A percentile compares a stretch with the other conserved stretches of the same genome.
These are phyloP conservation scores for Tetramorium parvispinum DNA, from an alignment of 1,140 invertebrate genomes.

Conservation along the genomic window DNA sequence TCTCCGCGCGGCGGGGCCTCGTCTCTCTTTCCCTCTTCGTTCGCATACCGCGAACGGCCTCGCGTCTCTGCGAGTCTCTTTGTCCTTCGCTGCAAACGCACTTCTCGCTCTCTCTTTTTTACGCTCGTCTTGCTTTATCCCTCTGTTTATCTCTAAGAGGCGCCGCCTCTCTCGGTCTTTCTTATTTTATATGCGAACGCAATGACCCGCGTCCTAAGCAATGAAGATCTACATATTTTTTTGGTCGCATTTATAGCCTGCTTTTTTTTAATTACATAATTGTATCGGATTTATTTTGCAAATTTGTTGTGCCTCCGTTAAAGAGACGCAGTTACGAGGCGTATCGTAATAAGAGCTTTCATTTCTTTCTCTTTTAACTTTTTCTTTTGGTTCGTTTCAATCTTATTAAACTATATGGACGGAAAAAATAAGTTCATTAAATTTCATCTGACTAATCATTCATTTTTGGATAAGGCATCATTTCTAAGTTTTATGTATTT, in stretches of 20 bases:
- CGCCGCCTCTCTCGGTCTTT: neutral
- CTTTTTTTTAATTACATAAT: conserved; percentile 7
- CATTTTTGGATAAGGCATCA: no score
- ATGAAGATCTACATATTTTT: conserved; percentile 14
- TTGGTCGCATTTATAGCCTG: neutral
- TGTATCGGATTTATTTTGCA: neutral
- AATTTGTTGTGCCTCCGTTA: neutral
- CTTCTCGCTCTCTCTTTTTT: neutral
- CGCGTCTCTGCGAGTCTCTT: neutral
- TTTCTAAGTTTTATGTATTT: no score
- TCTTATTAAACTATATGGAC: neutral
- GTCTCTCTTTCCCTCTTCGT: conserved; percentile 40
- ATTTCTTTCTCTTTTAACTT: neutral
- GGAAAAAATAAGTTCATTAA: no score
- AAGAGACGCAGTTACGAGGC: neutral
- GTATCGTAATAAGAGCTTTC: neutral
- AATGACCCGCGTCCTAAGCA: neutral
- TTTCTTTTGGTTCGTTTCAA: neutral
- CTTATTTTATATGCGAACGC: neutral
- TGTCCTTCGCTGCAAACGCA: neutral
- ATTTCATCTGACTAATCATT: no score
- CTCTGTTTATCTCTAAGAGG: neutral
- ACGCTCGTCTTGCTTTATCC: neutral
- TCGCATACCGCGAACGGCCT: neutral
- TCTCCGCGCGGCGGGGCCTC: no score